A percentile compares a stretch with the other conserved stretches of the same genome.
Conservation (phyloP, 1,140 invertebrate species). For the Steinernema feltiae region DNA sequence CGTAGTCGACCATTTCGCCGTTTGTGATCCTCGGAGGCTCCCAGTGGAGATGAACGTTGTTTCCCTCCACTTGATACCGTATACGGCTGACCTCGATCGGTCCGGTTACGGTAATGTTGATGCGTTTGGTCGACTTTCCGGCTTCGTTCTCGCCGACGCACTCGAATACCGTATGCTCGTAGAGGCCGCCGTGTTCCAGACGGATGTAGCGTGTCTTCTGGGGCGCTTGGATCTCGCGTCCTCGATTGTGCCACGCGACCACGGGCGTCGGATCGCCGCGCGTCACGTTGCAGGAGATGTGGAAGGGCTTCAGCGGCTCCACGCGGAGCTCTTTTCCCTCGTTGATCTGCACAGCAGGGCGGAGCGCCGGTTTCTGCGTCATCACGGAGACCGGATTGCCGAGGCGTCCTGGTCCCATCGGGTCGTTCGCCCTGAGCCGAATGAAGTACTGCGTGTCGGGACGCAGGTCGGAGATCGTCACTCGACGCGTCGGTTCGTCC, state of each 20-base stretch:
- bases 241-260: constrained; percentile 42
- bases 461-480: constrained; percentile 39
- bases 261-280: constrained; percentile 49
- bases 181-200: constrained; percentile 50
- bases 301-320: constrained; percentile 45
- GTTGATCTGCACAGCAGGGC: constrained; percentile 43
- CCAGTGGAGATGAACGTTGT: constrained; percentile 50
- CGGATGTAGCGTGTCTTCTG: constrained; percentile 47
- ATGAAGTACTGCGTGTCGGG: constrained; percentile 52
- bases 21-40: constrained; percentile 51
- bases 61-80: constrained; percentile 54
- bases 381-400: constrained; percentile 51
- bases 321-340: constrained; percentile 52
- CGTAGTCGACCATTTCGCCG: constrained; percentile 55
- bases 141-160: constrained; percentile 57
- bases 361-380: constrained; percentile 44
- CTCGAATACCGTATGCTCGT: constrained; percentile 49
- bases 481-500: constrained; percentile 44
- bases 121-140: constrained; percentile 44
- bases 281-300: constrained; percentile 50
- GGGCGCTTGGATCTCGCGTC: constrained; percentile 41
- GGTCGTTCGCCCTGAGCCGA: constrained; percentile 54
- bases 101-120: constrained; percentile 47
- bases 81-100: constrained; percentile 35
- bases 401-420: constrained; percentile 51